phyloP scores from a whole-genome alignment of 1,140 invertebrate genomes.

The Bombus consobrinus region DNA sequence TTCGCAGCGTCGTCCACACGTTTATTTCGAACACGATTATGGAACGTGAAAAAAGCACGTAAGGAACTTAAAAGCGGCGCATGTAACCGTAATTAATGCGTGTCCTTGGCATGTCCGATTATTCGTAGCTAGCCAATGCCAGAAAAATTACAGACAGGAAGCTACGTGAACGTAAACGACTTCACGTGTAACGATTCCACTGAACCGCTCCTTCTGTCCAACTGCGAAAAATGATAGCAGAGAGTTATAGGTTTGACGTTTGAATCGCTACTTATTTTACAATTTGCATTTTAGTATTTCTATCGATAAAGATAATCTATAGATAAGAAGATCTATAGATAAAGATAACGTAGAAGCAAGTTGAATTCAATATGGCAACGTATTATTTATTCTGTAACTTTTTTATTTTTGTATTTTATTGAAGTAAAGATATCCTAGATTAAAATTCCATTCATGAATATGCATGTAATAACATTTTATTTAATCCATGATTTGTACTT shows the following conservation, averaged over 20 bases:
- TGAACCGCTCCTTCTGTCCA: neutral
- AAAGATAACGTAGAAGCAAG: neutral
- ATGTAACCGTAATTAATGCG: constrained; percentile 54
- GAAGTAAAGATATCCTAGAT: too few species aligned
- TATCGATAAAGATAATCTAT: too few species aligned
- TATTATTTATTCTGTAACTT: too few species aligned
- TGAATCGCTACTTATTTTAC: neutral
- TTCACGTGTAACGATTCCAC: neutral
- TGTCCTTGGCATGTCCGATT: constrained; percentile 64
- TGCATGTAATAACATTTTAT: too few species aligned
- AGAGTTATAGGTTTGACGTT: neutral
- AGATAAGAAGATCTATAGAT: too few species aligned
- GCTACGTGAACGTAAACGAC: constrained; percentile 37
- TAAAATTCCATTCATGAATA: too few species aligned
- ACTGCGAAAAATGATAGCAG: neutral
- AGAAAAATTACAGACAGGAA: constrained; percentile 55
- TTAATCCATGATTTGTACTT: too few species aligned
- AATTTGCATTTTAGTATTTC: neutral
- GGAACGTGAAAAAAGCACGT: constrained; percentile 24
- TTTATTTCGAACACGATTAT: constrained; percentile 8
- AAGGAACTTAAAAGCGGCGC: constrained; percentile 34
- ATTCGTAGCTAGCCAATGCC: constrained; percentile 51
- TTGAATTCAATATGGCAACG: too few species aligned
- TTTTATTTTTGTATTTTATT: too few species aligned
- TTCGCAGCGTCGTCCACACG: too few species aligned